phyloP scores from a whole-genome alignment of 1,140 invertebrate species.

The Hermatobates lingyangjiaoensis region DNA sequence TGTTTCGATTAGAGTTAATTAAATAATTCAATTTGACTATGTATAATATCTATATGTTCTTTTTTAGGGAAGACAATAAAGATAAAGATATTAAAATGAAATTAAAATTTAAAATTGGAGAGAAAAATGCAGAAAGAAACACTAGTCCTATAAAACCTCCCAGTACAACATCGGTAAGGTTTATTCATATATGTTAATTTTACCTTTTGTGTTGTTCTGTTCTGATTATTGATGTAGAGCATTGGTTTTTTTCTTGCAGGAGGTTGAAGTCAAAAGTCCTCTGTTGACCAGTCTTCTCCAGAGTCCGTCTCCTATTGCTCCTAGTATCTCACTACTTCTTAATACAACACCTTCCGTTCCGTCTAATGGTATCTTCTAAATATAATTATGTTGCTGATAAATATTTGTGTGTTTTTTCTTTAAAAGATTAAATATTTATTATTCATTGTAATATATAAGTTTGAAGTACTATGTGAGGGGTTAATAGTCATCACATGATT shows the following conservation, averaged over 20 bases:
- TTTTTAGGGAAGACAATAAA: constrained; percentile 4
- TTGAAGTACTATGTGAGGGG: no score
- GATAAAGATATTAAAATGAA: constrained; percentile 8
- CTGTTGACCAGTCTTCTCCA: constrained; percentile 50
- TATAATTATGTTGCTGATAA: no score
- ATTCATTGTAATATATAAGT: no score
- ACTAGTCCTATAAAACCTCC: neutral
- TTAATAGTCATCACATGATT: no score
- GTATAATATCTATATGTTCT: neutral
- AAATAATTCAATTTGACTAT: no score
- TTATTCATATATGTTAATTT: neutral
- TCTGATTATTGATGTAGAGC: neutral
- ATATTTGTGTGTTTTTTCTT: no score
- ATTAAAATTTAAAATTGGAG: constrained; percentile 6
- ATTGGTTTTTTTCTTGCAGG: constrained; percentile 3
- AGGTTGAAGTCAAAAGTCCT: constrained; percentile 32
- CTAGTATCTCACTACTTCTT: constrained; percentile 34
- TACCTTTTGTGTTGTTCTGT: no score
- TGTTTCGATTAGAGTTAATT: no score
- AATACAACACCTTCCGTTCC: constrained; percentile 29
- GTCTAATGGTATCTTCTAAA: constrained; percentile 8
- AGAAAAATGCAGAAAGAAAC: constrained; percentile 5
- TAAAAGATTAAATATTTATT: no score
- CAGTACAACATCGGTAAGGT: neutral
- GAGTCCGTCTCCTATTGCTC: constrained; percentile 19